A percentile compares a stretch with the other conserved stretches of the same genome.
These are phyloP conservation scores for Hemithea aestivaria DNA, from an alignment of 2,888 invertebrate species.

Conservation along the genomic window DNA sequence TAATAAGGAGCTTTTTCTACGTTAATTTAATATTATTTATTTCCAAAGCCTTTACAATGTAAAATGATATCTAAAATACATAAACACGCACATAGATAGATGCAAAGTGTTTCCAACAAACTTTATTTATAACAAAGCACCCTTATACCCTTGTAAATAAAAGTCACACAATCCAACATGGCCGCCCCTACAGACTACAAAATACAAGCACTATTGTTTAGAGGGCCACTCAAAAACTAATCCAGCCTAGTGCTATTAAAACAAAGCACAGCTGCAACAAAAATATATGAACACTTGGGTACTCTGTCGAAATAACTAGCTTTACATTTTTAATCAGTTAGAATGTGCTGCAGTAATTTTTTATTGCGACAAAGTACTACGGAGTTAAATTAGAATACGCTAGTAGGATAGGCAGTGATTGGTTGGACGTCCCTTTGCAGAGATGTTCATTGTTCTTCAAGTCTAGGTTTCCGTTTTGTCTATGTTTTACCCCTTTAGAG, in stretches of 20 bases:
- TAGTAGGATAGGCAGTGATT: conserved; percentile 50
- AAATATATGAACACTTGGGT: neutral
- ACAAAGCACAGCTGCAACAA: conserved; percentile 53
- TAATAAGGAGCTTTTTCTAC: neutral
- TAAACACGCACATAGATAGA: too few relatives aligned
- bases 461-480: conserved; percentile 29
- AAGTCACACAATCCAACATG: conserved; percentile 42
- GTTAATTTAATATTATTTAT: too few relatives aligned
- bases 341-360: neutral
- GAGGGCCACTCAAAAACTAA: conserved; percentile 69
- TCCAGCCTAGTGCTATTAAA: conserved; percentile 72
- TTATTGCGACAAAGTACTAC: conserved; percentile 5
- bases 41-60: too few relatives aligned
- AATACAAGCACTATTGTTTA: conserved; percentile 54
- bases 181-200: conserved; percentile 29
- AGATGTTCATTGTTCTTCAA: conserved; percentile 42
- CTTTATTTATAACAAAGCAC: conserved; percentile 15
- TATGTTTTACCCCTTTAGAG: conserved; percentile 21
- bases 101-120: conserved; percentile 2
- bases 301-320: conserved; percentile 5
- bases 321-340: neutral
- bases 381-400: neutral
- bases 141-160: conserved; percentile 12
- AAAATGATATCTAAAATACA: too few relatives aligned
- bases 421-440: conserved; percentile 49